A percentile compares a stretch with the other conserved stretches of the same genome.
Conservation (phyloP, 2,797 vertebrate genomes). For the Bradypodion ventrale region DNA sequence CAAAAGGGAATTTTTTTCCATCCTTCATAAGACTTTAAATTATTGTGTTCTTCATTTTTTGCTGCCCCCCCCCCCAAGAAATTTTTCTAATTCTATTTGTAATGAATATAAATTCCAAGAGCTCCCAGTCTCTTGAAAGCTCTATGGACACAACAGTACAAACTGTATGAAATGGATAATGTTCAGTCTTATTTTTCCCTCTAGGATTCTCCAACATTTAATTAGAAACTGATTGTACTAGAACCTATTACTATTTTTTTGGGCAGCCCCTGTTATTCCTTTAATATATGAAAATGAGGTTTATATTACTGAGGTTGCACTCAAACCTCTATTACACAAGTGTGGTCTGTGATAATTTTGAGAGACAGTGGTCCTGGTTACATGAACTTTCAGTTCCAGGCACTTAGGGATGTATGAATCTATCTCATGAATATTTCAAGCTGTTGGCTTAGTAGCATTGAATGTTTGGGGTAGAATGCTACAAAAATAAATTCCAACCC, state of each 20-base stretch:
- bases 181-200: slow-evolving; percentile 49
- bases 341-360: slow-evolving; percentile 41
- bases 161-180: slow-evolving; percentile 59
- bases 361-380: neutral
- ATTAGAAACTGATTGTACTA: slow-evolving; percentile 55
- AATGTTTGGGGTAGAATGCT: neutral
- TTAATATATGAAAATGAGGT: slow-evolving; percentile 56
- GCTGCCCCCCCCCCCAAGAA: neutral
- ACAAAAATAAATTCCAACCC: neutral
- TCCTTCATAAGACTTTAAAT: neutral
- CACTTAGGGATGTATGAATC: neutral
- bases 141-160: slow-evolving; percentile 45
- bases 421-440: neutral
- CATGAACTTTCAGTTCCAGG: neutral
- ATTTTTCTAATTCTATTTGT: slow-evolving; percentile 37
- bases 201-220: slow-evolving; percentile 52
- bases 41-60: neutral
- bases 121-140: slow-evolving; percentile 19
- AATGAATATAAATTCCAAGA: slow-evolving; percentile 48
- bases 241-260: slow-evolving; percentile 53
- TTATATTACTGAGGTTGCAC: slow-evolving; percentile 46
- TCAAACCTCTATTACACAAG: neutral
- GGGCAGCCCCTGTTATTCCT: slow-evolving; percentile 38
- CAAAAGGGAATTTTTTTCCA: slow-evolving; percentile 24
- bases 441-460: neutral